Evolutionary conservation across 2,797 vertebrate genomes (phyloP).

Genomic region (Oreochromis grahami): DNA sequence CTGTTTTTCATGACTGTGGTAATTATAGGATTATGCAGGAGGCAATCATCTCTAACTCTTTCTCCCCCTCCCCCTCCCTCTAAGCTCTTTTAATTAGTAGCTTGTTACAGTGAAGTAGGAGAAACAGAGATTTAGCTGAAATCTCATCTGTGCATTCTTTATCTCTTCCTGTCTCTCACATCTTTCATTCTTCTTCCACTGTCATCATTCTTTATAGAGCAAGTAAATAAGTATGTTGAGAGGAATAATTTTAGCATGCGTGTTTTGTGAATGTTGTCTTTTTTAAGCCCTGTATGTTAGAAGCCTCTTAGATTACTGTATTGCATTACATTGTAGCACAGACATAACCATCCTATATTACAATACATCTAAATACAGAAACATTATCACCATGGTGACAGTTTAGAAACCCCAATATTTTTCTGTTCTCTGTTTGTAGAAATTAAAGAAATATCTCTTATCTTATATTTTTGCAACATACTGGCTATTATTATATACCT

Average conservation of each 20-base stretch:
- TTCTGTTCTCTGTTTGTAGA: not conserved
- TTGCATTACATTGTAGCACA: not conserved
- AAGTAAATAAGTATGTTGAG: constrained; percentile 38
- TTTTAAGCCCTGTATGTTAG: not conserved
- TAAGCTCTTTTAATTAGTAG: constrained; percentile 80
- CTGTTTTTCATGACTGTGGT: constrained; percentile 74
- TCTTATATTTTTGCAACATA: not conserved
- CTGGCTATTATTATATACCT: not conserved
- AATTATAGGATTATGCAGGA: constrained; percentile 80
- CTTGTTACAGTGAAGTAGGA: constrained; percentile 74
- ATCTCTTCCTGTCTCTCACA: constrained; percentile 4
- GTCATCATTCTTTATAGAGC: constrained; percentile 11
- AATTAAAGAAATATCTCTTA: not conserved
- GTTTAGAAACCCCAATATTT: not conserved
- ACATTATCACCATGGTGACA: not conserved
- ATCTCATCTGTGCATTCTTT: constrained; percentile 61
- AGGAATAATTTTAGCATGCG: not conserved
- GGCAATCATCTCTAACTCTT: constrained; percentile 67
- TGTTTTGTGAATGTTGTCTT: not conserved
- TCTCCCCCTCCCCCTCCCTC: constrained; percentile 51
- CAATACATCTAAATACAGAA: not conserved
- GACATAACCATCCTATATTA: not conserved
- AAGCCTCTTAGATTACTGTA: not conserved
- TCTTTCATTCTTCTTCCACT: constrained; percentile 30
- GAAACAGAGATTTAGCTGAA: constrained; percentile 75